Base-by-base conservation (phyloP, 2,113 vertebrate genomes). In the Tauraco erythrolophus region DNA sequence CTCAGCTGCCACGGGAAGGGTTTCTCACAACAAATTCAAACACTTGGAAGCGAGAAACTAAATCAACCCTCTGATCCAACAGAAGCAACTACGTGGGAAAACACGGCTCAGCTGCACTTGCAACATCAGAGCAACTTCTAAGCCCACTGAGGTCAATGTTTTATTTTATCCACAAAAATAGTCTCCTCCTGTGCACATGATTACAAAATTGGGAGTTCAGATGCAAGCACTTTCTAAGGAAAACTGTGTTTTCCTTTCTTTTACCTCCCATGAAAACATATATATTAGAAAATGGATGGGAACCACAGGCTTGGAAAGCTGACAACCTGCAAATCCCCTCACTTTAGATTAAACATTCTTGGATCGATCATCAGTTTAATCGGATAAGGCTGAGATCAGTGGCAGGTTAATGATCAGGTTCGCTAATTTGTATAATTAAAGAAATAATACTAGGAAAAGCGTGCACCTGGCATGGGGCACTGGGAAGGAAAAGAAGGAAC, bases 381-480 rank as follows among this genome's bases (percentile, higher is more conserved):
- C 0, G 0, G 51, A 69, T 74, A 91, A 85, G 16, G 46, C 48
- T 80, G 62, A 84, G 24, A 95, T 83, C 70, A 76, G 50, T n/a
- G 17, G 57, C 53, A 82, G 61, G 23, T 51, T 84, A 57, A 88
- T 61, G 82, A 81, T 66, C 60, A 85, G 48, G 58, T 50, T 66
- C 90, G n/a, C 9, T 91, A 76, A 88, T 35, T 50, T 77, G 22
- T 43, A 57, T 46, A 58, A 39, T n/a, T 76, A 37, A n/a, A 88
- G 33, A 94, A 85, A 69, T 85, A 87, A 79, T 65, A 64, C 48
- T 35, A 91, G 60, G 50, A 80, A 94, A 76, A 76, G 12, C 0
- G 0, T 71, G 30, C 2, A 41, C 22, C 33, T 77, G 37, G 28
- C 41, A 65, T 27, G 7, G 25, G 0, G 4, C 12, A n/a, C 30